A percentile compares a stretch with the other conserved stretches of the same genome.
These are phyloP conservation scores for Ormyrus pomaceus DNA, from an alignment of 2,888 invertebrate species.

Conservation along the genomic window DNA sequence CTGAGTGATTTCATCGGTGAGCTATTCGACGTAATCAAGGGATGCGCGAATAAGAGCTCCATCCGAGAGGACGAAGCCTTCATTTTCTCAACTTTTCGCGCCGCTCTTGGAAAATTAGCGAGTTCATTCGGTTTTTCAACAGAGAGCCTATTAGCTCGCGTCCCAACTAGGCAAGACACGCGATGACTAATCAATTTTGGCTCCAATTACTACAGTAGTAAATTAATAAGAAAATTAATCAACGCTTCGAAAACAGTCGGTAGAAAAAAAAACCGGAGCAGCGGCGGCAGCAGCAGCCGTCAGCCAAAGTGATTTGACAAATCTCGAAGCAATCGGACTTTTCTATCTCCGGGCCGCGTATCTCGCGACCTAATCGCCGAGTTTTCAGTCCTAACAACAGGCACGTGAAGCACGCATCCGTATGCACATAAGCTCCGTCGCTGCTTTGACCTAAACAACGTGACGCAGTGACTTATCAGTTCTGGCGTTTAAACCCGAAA, in stretches of 20 bases:
- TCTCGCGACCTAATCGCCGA: constrained; percentile 22
- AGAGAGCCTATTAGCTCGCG: too few species aligned
- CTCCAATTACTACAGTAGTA: background rate
- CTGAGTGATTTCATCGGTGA: constrained; percentile 46
- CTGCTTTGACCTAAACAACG: constrained; percentile 7
- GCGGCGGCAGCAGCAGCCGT: constrained; percentile 9
- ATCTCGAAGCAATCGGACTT: constrained; percentile 19
- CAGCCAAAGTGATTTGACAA: constrained; percentile 49
- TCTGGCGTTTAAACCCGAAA: constrained; percentile 53
- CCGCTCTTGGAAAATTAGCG: background rate
- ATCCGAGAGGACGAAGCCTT: background rate
- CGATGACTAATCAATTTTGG: too few species aligned
- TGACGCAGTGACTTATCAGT: constrained; percentile 50
- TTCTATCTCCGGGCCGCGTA: constrained; percentile 24
- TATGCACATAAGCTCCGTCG: background rate
- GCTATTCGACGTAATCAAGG: constrained; percentile 46
- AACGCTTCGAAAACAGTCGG: constrained; percentile 11
- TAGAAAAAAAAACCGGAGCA: constrained; percentile 7
- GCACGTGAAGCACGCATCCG: background rate
- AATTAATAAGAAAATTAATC: constrained; percentile 38
- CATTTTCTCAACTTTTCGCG: background rate
- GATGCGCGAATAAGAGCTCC: background rate
- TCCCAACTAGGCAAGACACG: too few species aligned
- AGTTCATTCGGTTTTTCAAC: background rate
- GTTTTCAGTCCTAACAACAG: constrained; percentile 13